Conservation (phyloP, 2,888 invertebrate species). For the Cyaniris semiargus region DNA sequence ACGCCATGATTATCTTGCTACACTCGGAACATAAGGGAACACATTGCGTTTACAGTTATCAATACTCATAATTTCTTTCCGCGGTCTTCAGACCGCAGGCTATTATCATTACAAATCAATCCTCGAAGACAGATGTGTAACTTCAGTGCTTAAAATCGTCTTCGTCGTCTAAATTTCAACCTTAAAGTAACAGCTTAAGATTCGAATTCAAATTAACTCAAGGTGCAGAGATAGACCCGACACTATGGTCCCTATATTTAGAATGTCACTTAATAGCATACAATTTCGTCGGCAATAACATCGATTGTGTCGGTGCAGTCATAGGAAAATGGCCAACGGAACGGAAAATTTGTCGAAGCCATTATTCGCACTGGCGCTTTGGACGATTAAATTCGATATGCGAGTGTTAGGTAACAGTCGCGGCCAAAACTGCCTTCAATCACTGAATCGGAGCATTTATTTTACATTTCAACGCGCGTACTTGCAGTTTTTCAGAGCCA, state of each 20-base stretch:
- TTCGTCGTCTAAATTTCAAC: conserved; percentile 30
- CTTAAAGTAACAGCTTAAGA: conserved; percentile 42
- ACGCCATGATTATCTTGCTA: conserved; percentile 58
- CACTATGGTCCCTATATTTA: conserved; percentile 71
- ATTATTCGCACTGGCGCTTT: conserved; percentile 74
- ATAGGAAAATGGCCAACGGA: conserved; percentile 75
- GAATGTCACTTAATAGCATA: conserved; percentile 75
- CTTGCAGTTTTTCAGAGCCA: conserved; percentile 10
- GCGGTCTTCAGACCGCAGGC: conserved; percentile 64
- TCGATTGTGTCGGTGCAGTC: conserved; percentile 75
- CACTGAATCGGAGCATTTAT: conserved; percentile 33
- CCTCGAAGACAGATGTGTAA: conserved; percentile 70
- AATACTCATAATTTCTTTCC: conserved; percentile 53
- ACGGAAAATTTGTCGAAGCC: conserved; percentile 76
- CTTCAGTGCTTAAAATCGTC: conserved; percentile 54
- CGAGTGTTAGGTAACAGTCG: conserved; percentile 48
- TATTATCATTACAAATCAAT: conserved; percentile 61
- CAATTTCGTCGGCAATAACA: conserved; percentile 74
- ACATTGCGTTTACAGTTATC: conserved; percentile 12
- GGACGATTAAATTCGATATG: conserved; percentile 73
- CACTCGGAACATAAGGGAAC: conserved; percentile 45
- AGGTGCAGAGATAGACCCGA: conserved; percentile 61
- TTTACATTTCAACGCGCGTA: conserved; percentile 13
- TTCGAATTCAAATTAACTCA: conserved; percentile 44
- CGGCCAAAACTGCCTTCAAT: conserved; percentile 45